Base-by-base conservation (phyloP, 2,888 invertebrate genomes). In the Bimastos eiseni region DNA sequence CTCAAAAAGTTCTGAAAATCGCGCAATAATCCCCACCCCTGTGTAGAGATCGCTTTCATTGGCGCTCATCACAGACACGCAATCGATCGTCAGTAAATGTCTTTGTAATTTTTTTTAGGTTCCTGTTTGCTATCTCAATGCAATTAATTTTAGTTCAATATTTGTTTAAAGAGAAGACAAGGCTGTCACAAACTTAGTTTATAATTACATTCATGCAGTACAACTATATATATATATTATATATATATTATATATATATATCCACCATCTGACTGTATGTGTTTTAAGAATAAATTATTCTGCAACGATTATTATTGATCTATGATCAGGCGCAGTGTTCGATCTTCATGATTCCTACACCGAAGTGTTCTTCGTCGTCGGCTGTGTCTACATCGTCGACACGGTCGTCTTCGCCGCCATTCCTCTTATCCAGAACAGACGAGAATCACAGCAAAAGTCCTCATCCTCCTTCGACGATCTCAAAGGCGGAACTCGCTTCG, bases 301-400 rank as follows among this genome's bases (percentile, higher is more conserved):
- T n/a, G 70, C n/a, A 11, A 1, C n/a, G n/a, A 70, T 70, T n/a
- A 8, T 8, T 70, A 30, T 70, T 11, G 70, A 70, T 33, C 34
- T 41, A 55, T 49, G 41, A n/a, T 33, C 91, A 93, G 93, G 93
- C 21, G 91, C 91, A 34, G 92, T 93, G 19, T 93, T 90, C 90
- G 93, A 93, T 91, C 83, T 93, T 24, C 92, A 93, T 19, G 89
- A 93, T 37, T 92, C 92, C n/a, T 93, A 93, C 89, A 93, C 93
- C 38, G 93, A 93, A 89, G 93, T 93, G 30, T 93, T 93, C 91
- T 92, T 92, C 90, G 93, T 93, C 44, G 92, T 93, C 24, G 93
- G 93, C 11, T 92, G 88, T n/a, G 90, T 93, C 11, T 93, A 93
- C 90, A 90, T 93, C 24, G 37, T 93, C 8, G 92, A 93, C 84